A percentile compares a stretch with the other conserved stretches of the same genome.
These are phyloP conservation scores for Pachyramphus minor DNA, from an alignment of 2,113 vertebrate genomes.

Conservation along the genomic window DNA sequence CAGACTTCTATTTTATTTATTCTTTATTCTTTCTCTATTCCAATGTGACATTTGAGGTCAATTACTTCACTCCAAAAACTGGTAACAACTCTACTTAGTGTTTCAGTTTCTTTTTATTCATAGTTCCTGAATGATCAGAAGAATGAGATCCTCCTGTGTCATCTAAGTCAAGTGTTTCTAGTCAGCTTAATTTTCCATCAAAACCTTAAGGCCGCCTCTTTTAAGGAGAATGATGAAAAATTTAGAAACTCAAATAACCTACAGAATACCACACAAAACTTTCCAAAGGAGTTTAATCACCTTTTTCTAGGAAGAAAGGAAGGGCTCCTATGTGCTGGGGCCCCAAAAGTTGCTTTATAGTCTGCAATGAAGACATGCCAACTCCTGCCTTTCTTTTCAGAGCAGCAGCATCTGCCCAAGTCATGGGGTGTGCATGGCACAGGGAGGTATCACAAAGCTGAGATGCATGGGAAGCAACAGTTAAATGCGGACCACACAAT, in stretches of 20 bases:
- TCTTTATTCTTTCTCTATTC: background rate
- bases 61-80: background rate
- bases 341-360: background rate
- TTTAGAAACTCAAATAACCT: background rate
- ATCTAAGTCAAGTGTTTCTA: background rate
- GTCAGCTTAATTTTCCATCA: background rate
- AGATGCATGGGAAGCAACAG: background rate
- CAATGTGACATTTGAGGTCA: background rate
- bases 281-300: background rate
- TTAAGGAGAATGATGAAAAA: background rate
- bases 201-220: background rate
- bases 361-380: background rate
- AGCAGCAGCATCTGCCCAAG: background rate
- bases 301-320: background rate
- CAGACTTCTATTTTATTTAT: too few species aligned
- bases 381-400: background rate
- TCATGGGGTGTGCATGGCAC: fast-evolving
- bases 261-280: background rate
- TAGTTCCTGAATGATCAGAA: background rate
- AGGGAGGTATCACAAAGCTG: background rate
- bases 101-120: background rate
- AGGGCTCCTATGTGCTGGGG: fast-evolving
- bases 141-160: background rate
- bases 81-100: background rate
- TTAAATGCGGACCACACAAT: background rate